A percentile compares a stretch with the other conserved stretches of the same genome.
Conservation (phyloP, 2,888 invertebrate genomes). For the Zootermopsis nevadensis region DNA sequence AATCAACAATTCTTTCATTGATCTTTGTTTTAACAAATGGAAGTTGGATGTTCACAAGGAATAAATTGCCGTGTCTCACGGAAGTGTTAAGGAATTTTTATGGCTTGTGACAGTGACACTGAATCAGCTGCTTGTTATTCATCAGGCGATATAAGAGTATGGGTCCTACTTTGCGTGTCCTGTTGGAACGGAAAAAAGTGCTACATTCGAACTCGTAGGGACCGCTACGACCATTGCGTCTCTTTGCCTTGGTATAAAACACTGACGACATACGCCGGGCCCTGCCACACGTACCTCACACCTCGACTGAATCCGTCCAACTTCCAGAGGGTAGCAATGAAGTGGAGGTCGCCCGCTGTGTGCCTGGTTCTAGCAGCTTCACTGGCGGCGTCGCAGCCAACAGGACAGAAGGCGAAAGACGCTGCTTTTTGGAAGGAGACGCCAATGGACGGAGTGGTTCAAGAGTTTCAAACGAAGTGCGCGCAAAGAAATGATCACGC, state of each 20-base stretch:
- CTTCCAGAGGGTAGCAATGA: neutral
- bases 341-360: neutral
- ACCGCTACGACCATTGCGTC: neutral
- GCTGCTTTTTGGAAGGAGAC: slow-evolving; percentile 63
- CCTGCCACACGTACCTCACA: neutral
- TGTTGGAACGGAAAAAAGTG: slow-evolving; percentile 15
- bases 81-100: neutral
- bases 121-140: slow-evolving; percentile 9
- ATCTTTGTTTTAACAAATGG: too few species aligned
- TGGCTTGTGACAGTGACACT: neutral
- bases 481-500: slow-evolving; percentile 80
- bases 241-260: neutral
- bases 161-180: slow-evolving; percentile 33
- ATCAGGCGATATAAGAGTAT: neutral
- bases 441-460: slow-evolving; percentile 78
- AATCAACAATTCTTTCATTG: too few species aligned
- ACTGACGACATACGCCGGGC: neutral
- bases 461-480: slow-evolving; percentile 71
- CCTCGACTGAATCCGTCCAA: neutral
- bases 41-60: neutral
- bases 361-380: neutral
- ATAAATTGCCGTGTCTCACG: neutral
- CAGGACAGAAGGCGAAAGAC: neutral
- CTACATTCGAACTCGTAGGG: neutral
- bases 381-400: neutral